A percentile compares a stretch with the other conserved stretches of the same genome.
Evolutionary conservation across 2,113 vertebrate genomes (phyloP).

Genomic region (Engystomops pustulosus): DNA sequence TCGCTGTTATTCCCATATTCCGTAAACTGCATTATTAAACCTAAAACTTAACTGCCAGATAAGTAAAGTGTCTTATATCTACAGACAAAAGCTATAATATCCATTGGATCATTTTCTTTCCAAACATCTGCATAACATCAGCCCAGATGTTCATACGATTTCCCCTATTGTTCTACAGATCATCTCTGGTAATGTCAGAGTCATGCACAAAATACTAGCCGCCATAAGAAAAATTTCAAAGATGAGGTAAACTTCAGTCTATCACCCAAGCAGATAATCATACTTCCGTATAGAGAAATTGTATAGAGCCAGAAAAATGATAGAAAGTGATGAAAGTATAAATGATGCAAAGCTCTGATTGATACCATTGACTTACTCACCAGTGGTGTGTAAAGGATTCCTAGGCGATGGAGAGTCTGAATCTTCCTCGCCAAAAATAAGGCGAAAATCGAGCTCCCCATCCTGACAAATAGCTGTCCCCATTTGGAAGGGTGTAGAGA

Average conservation of each 20-base stretch:
- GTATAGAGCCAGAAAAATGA: neutral
- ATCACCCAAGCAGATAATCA: too few species aligned
- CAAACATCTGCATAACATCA: neutral
- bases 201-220: neutral
- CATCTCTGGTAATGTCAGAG: neutral
- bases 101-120: neutral
- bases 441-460: conserved; percentile 74
- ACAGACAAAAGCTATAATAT: neutral
- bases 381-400: conserved; percentile 33
- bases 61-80: neutral
- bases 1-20: too few species aligned
- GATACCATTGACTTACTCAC: conserved; percentile 35
- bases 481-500: conserved; percentile 61
- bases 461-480: conserved; percentile 73
- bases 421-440: conserved; percentile 75
- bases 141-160: neutral
- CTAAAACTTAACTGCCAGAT: neutral
- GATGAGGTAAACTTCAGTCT: neutral
- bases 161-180: neutral
- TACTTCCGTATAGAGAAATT: too few species aligned
- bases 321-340: neutral
- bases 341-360: neutral
- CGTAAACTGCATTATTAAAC: neutral
- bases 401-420: conserved; percentile 65
- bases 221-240: neutral